Evolutionary conservation across 2,797 vertebrate genomes (phyloP).

Genomic region (Hybognathus amarus): DNA sequence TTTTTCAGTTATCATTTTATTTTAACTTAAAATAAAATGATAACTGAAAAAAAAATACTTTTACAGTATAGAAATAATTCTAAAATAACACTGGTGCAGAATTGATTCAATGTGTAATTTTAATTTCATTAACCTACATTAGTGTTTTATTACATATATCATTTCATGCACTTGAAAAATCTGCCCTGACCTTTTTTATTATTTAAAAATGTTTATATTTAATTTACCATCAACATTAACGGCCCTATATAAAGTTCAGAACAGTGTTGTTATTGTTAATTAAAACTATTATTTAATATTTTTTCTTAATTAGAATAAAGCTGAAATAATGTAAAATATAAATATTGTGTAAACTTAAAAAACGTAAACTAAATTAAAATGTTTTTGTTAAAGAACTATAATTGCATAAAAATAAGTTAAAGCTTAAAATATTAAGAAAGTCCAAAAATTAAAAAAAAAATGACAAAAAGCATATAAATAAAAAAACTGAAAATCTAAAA

Average conservation of each 20-base stretch:
- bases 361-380: not conserved
- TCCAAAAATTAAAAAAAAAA: no score
- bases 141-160: not conserved
- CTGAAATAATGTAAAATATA: not conserved
- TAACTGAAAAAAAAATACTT: no score
- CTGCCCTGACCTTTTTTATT: not conserved
- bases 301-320: not conserved
- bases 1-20: no score
- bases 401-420: not conserved
- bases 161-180: not conserved
- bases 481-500: not conserved
- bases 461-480: not conserved
- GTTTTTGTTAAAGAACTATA: not conserved
- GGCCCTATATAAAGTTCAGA: not conserved
- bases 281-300: not conserved
- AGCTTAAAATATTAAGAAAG: not conserved
- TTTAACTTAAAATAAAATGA: no score
- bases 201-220: not conserved
- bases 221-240: not conserved
- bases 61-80: no score
- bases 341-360: not conserved
- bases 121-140: no score
- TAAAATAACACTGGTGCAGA: no score
- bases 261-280: not conserved
- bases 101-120: no score